Conservation (phyloP, 2,888 invertebrate species). For the Chorisops tibialis region DNA sequence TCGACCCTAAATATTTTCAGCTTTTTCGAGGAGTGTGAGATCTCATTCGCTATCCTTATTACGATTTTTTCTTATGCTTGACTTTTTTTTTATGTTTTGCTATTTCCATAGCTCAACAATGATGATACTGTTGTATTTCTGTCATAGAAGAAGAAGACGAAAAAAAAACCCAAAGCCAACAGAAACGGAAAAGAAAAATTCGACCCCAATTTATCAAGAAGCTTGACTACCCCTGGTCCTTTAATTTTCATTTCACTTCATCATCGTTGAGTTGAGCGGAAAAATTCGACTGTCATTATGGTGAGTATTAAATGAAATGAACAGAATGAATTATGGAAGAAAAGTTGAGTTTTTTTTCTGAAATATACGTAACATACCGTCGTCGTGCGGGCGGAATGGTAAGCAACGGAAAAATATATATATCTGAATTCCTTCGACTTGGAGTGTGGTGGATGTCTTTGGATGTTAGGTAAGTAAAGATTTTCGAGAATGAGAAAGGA, state of each 20-base stretch:
- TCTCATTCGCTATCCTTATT: no score
- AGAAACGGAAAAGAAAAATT: conserved; percentile 29
- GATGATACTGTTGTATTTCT: conserved; percentile 21
- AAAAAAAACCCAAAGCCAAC: background rate
- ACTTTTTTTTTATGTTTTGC: background rate
- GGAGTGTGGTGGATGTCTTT: background rate
- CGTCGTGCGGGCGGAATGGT: background rate
- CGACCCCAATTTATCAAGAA: conserved; percentile 33
- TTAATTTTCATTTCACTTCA: conserved; percentile 29
- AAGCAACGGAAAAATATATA: background rate
- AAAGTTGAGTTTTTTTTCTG: conserved; percentile 13
- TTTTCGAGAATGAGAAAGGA: background rate
- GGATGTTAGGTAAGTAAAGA: conserved; percentile 17
- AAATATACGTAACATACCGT: background rate
- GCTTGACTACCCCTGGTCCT: conserved; percentile 14
- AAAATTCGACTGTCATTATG: conserved; percentile 33
- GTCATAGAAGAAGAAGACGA: background rate
- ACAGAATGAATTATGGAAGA: conserved; percentile 34
- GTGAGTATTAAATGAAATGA: conserved; percentile 33
- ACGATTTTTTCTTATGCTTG: no score
- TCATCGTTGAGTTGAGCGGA: conserved; percentile 26
- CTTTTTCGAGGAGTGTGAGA: no score
- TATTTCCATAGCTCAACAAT: background rate
- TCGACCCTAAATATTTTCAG: background rate
- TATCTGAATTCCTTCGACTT: background rate